phyloP scores from a whole-genome alignment of 1,140 invertebrate species.

The Drosophila cardini region DNA sequence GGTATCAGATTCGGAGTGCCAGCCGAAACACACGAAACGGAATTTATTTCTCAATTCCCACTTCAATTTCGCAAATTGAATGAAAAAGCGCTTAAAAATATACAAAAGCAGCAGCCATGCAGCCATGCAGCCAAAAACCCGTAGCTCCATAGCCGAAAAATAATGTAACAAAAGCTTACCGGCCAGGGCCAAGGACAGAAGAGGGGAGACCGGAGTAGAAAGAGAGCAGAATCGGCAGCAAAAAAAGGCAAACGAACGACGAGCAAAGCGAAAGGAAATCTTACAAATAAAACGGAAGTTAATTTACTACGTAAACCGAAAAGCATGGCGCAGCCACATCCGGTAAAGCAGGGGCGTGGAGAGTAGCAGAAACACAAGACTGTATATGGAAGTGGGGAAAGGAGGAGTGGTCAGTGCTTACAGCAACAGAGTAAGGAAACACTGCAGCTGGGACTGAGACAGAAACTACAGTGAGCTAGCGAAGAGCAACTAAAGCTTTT shows the following conservation, averaged over 20 bases:
- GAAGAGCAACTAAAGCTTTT: slow-evolving; percentile 13
- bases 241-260: slow-evolving; percentile 70
- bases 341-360: slow-evolving; percentile 29
- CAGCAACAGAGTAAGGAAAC: slow-evolving; percentile 63
- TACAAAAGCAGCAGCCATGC: slow-evolving; percentile 74
- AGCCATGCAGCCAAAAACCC: slow-evolving; percentile 23
- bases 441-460: slow-evolving; percentile 43
- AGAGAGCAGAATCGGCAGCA: slow-evolving; percentile 41
- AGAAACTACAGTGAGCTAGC: slow-evolving; percentile 1
- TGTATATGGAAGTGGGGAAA: neutral
- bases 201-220: neutral
- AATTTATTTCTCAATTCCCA: slow-evolving; percentile 85
- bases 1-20: slow-evolving; percentile 36
- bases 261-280: slow-evolving; percentile 80
- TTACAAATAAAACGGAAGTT: slow-evolving; percentile 84
- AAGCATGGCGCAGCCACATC: slow-evolving; percentile 82
- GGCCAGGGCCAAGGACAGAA: slow-evolving; percentile 11
- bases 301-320: slow-evolving; percentile 84
- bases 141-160: slow-evolving; percentile 45
- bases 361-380: neutral
- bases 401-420: slow-evolving; percentile 27
- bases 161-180: slow-evolving; percentile 73
- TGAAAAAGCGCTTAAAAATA: slow-evolving; percentile 84
- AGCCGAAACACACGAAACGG: slow-evolving; percentile 69
- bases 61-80: slow-evolving; percentile 84